Evolutionary conservation across 2,888 invertebrate species (phyloP), one percentile per base, ranked within the genome.

Genomic region (Pandemis cinnamomeana): DNA sequence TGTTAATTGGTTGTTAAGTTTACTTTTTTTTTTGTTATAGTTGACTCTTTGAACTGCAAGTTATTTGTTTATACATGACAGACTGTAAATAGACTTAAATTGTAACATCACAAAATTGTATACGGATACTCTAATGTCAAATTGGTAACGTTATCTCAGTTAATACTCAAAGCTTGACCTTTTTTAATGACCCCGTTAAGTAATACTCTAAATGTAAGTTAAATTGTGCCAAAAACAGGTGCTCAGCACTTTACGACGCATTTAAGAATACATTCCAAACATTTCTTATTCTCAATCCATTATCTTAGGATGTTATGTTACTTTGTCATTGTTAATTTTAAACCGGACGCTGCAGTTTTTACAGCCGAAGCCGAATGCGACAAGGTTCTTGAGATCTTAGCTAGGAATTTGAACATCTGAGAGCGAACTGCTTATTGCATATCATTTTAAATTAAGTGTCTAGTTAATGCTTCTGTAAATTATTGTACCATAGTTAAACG

Each of bases 401-500:
- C 78, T 74, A 73, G 77, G 83, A 78, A 79, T 76, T 74, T 75
- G 72, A 78, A 78, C 75, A 81, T 80, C 80, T 82, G 87, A 83
- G 84, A 84, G 82, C 78, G 75, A 77, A 81, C 84, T 90, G 92
- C 93, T 92, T 94, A 81, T 92, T 91, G 93, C 93, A 93, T 93
- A 93, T 93, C 93, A 93, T 91, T 91, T 90, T 88, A 86, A 87
- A 79, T 80, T 89, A 73, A 77, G 71, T 79, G 76, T 79, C 80
- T 80, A 80, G 77, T 71, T 76, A 81, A 92, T 90, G 92, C 91
- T 92, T 92, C 85, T 93, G 93, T 93, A 93, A 92, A 93, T 93
- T 91, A 91, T 92, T 94, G 93, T 94, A 94, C 80, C 87, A 90
- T 92, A 92, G 80, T 83, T 87, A 90, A 84, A 86, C 86, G 90